Conservation (phyloP, 2,113 vertebrate species). For the Tychaedon coryphoeus region DNA sequence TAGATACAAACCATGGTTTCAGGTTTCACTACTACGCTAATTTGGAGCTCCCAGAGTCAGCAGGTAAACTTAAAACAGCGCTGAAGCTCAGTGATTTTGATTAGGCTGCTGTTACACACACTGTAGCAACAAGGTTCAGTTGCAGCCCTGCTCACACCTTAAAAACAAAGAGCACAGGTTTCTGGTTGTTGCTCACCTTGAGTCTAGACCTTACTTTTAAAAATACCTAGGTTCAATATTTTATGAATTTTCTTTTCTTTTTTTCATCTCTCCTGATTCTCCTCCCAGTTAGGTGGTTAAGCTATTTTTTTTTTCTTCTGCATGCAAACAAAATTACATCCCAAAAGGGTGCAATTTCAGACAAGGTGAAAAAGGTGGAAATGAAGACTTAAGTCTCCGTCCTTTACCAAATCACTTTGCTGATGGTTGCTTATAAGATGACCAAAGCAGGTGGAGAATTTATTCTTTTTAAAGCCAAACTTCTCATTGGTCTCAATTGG, state of each 20-base stretch:
- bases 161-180: background rate
- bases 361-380: background rate
- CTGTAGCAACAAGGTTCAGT: background rate
- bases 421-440: background rate
- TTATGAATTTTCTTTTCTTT: too few relatives aligned
- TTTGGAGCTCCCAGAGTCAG: background rate
- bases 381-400: background rate
- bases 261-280: background rate
- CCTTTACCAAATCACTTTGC: background rate
- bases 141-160: background rate
- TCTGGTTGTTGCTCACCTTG: background rate
- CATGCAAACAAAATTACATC: background rate
- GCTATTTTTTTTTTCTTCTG: background rate
- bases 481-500: background rate
- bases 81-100: background rate
- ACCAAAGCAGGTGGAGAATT: background rate
- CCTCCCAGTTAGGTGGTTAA: background rate
- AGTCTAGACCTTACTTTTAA: background rate
- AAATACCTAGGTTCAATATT: background rate
- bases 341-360: background rate
- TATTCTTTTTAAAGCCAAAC: background rate
- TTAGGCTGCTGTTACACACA: background rate
- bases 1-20: slow-evolving; percentile 2
- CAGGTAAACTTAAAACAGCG: background rate
- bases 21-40: background rate